Conservation (phyloP, 2,113 vertebrate species). For the Barnardius zonarius region DNA sequence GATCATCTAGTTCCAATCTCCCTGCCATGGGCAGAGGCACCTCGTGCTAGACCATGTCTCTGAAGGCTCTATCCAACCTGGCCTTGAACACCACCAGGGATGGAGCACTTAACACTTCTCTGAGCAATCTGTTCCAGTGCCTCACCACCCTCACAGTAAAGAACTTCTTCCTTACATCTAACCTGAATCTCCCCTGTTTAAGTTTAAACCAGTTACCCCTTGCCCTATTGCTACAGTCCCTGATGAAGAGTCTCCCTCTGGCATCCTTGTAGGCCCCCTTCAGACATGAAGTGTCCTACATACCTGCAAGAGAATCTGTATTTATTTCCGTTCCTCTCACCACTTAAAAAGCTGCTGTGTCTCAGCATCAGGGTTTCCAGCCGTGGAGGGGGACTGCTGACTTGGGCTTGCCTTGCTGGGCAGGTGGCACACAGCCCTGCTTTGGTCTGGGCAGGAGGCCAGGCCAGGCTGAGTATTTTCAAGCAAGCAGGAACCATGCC, state of each 20-base stretch:
- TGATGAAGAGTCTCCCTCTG: not conserved
- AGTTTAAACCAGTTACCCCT: not conserved
- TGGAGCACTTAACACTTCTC: not conserved
- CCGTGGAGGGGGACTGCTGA: not conserved
- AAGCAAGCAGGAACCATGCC: not conserved
- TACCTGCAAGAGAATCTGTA: not conserved
- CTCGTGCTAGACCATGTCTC: not conserved
- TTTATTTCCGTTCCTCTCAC: not conserved
- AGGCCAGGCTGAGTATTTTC: not conserved
- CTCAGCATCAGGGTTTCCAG: not conserved
- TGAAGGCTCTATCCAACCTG: not conserved
- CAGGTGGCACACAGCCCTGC: not conserved
- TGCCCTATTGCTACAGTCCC: not conserved
- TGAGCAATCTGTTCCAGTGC: not conserved
- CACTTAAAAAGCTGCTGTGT: not conserved
- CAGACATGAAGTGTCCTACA: accelerated
- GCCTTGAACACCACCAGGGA: not conserved
- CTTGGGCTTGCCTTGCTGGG: not conserved
- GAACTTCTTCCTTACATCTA: not conserved
- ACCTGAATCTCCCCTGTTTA: not conserved
- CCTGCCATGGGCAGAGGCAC: not conserved
- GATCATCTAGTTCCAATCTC: not conserved
- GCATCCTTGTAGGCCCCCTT: not conserved
- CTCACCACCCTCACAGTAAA: not conserved
- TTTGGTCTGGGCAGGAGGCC: not conserved